Base-by-base conservation (phyloP, 2,113 vertebrate species). In the Saimiri boliviensis region DNA sequence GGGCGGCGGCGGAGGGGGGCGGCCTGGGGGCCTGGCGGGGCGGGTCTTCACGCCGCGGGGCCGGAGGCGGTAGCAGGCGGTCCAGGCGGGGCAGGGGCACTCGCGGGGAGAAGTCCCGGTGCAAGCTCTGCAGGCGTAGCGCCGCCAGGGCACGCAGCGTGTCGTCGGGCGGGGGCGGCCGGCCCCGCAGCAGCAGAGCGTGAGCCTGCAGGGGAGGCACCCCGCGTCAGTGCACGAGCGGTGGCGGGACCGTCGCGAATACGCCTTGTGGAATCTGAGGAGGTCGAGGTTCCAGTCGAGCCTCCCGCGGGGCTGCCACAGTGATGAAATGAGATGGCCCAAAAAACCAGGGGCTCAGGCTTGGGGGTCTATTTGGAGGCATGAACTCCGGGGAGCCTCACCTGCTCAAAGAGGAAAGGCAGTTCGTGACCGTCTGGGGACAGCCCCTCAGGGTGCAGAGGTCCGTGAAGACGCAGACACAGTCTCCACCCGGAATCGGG, bases 371-470 rank as follows among this genome's bases (percentile, higher is more conserved):
- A 20, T 30, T 5, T 25, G 42, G 21, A 70, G 80, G 6, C 5
- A 9, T 52, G 42, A 25, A 52, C 8, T 37, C 40, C 1, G 6
- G 58, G 52, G 40, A n/a, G 1, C 52, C 92, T 95, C 96, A 99
- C 99, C 99, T 99, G 99, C 98, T 99, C 99, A 11, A 99, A 99
- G 79, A 99, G 99, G 97, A 99, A 99, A 84, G 99, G 98, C 40
- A 99, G 99, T 97, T 99, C 99, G 27, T 99, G 98, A 97, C 99
- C 99, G 96, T 99, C 99, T 8, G 98, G 98, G 2, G 99, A 99
- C 97, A 99, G 99, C 8, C 98, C 98, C 93, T 99, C 99, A 0
- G 99, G 99, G 74, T 99, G 99, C 98, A 99, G 95, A 93, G 99
- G 99, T 85, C 99, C 99, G 68, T 99, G 99, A 92, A 99, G 99